phyloP scores from a whole-genome alignment of 2,113 vertebrate species.

The Bambusicola thoracicus region DNA sequence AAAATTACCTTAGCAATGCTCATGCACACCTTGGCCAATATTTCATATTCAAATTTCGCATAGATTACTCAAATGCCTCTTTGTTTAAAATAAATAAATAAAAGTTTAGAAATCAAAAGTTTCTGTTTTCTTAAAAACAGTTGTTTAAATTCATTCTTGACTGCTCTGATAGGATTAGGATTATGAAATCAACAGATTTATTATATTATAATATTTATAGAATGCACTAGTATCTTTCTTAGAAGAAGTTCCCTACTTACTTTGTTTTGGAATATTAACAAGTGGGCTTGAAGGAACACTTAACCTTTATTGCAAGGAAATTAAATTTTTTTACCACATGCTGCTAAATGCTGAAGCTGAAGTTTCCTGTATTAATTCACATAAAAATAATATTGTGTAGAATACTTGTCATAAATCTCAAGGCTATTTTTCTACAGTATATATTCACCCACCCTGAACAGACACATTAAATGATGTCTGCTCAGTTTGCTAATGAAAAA shows the following conservation, averaged over 20 bases:
- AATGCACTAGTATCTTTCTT: constrained; percentile 19
- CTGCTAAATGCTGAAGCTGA: constrained; percentile 37
- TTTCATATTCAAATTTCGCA: background rate
- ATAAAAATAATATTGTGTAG: constrained; percentile 49
- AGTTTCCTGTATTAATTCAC: constrained; percentile 38
- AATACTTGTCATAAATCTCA: constrained; percentile 1
- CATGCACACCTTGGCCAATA: background rate
- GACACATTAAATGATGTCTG: background rate
- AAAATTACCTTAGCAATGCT: background rate
- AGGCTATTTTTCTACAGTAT: constrained; percentile 15
- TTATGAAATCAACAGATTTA: constrained; percentile 5
- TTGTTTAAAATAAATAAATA: background rate
- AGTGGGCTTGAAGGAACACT: constrained; percentile 57
- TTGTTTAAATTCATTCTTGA: background rate
- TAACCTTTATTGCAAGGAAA: constrained; percentile 64
- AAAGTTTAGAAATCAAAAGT: background rate
- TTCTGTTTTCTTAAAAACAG: background rate
- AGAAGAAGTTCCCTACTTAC: constrained; percentile 29
- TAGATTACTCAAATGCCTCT: background rate
- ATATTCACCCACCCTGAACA: background rate
- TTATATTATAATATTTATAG: constrained; percentile 42
- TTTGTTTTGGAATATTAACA: background rate
- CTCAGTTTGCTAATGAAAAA: constrained; percentile 13
- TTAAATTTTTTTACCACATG: constrained; percentile 15
- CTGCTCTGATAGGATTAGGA: constrained; percentile 4